These are phyloP conservation scores for Cybosia mesomella DNA, from an alignment of 2,888 invertebrate species.

Conservation along the genomic window DNA sequence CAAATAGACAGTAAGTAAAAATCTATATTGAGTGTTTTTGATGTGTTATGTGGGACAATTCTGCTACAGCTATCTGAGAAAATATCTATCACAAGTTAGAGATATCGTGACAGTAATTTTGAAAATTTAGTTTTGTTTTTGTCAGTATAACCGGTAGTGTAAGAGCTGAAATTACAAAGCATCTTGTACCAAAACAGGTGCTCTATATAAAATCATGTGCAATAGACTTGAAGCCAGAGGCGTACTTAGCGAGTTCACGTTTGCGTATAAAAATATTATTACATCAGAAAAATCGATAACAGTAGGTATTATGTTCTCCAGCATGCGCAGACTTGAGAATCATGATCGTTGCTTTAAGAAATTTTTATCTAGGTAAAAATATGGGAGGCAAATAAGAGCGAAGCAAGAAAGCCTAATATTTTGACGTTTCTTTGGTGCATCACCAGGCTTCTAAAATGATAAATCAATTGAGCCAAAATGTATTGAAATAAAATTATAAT, in stretches of 20 bases:
- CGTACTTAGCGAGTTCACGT: slow-evolving; percentile 52
- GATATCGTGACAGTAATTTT: slow-evolving; percentile 53
- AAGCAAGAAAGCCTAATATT: slow-evolving; percentile 71
- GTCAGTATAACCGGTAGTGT: slow-evolving; percentile 58
- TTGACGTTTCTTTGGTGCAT: slow-evolving; percentile 55
- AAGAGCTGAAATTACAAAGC: slow-evolving; percentile 78
- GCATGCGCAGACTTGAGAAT: slow-evolving; percentile 77
- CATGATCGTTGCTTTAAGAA: slow-evolving; percentile 50
- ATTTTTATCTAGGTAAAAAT: slow-evolving; percentile 58
- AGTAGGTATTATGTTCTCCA: slow-evolving; percentile 63
- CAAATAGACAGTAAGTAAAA: slow-evolving; percentile 61
- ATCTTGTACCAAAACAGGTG: slow-evolving; percentile 66
- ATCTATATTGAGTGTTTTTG: slow-evolving; percentile 52
- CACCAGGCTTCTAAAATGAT: slow-evolving; percentile 75
- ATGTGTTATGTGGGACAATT: slow-evolving; percentile 72
- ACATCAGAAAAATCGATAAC: slow-evolving; percentile 22
- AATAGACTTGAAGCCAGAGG: slow-evolving; percentile 80
- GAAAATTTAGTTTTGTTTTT: slow-evolving; percentile 52
- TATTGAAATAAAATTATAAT: slow-evolving; percentile 69
- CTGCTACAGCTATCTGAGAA: slow-evolving; percentile 75
- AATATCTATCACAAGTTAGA: slow-evolving; percentile 69
- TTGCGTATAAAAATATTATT: slow-evolving; percentile 39
- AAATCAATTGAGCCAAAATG: slow-evolving; percentile 82
- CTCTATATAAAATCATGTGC: slow-evolving; percentile 73
- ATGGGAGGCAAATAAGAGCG: slow-evolving; percentile 70